Conservation (phyloP, 2,113 vertebrate genomes). For the Australoheros scitulus region DNA sequence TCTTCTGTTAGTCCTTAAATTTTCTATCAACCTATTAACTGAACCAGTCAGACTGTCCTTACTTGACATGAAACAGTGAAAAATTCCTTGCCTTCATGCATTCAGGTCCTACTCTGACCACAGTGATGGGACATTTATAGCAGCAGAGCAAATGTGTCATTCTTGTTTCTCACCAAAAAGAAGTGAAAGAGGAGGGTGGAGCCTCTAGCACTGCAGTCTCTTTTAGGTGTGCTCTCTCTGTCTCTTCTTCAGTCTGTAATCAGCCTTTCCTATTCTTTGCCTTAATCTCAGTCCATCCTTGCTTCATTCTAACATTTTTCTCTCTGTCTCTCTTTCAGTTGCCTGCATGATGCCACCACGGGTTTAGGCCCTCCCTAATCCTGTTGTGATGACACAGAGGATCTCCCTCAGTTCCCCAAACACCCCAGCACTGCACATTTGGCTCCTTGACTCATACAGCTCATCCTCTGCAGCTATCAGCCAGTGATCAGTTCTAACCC, state of each 20-base stretch:
- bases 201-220: conserved; percentile 38
- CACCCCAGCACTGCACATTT: conserved; percentile 25
- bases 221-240: conserved; percentile 16
- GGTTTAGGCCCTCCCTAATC: conserved; percentile 54
- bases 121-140: conserved; percentile 16
- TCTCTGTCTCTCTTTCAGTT: conserved; percentile 33
- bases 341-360: conserved; percentile 48
- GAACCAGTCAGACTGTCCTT: neutral
- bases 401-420: conserved; percentile 54
- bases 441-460: conserved; percentile 39
- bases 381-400: conserved; percentile 41
- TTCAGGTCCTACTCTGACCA: neutral
- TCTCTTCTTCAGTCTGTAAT: conserved; percentile 6
- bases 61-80: neutral
- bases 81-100: neutral
- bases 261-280: conserved; percentile 19
- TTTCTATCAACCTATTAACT: neutral
- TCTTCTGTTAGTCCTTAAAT: neutral
- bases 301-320: conserved; percentile 21
- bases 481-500: conserved; percentile 41
- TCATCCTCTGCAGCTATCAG: conserved; percentile 42
- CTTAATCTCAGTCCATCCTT: neutral
- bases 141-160: neutral
- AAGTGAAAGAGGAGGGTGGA: conserved; percentile 26
- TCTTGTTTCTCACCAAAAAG: conserved; percentile 22